Evolutionary conservation across 1,140 invertebrate species (phyloP).

Genomic region (Scaptomyza pallida): DNA sequence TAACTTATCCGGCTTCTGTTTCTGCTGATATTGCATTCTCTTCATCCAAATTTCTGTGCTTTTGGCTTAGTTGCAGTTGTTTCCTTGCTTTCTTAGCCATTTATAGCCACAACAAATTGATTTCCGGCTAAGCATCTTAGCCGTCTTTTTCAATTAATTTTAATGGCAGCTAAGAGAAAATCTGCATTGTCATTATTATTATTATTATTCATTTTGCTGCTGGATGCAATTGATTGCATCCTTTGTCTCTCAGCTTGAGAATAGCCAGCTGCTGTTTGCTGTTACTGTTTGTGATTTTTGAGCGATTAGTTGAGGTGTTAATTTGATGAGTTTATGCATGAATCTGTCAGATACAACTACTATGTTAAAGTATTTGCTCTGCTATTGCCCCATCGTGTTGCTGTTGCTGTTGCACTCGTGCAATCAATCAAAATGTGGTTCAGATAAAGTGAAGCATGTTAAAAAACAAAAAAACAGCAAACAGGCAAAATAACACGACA

Average conservation of each 20-base stretch:
- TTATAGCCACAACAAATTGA: slow-evolving; percentile 40
- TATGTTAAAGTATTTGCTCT: slow-evolving; percentile 6
- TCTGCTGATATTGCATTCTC: slow-evolving; percentile 39
- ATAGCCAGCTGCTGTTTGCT: neutral
- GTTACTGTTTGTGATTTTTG: slow-evolving; percentile 29
- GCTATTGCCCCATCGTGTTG: slow-evolving; percentile 59
- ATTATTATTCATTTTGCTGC: slow-evolving; percentile 1
- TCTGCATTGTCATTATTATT: slow-evolving; percentile 1
- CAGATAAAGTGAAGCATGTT: slow-evolving; percentile 44
- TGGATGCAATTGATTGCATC: slow-evolving; percentile 3
- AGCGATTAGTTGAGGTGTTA: slow-evolving; percentile 60
- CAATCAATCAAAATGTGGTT: slow-evolving; percentile 74
- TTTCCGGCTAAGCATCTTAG: slow-evolving; percentile 43
- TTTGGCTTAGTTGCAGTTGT: slow-evolving; percentile 15
- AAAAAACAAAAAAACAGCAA: slow-evolving; percentile 21
- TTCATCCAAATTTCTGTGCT: slow-evolving; percentile 5
- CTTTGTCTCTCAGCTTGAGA: slow-evolving; percentile 5
- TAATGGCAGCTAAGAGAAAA: slow-evolving; percentile 7
- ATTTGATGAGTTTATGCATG: slow-evolving; percentile 49
- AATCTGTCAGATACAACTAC: slow-evolving; percentile 39
- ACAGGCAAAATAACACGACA: slow-evolving; percentile 31
- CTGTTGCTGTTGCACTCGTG: slow-evolving; percentile 44
- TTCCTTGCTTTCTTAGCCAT: slow-evolving; percentile 24
- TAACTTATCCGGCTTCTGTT: neutral
- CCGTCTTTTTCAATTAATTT: slow-evolving; percentile 33